Evolutionary conservation across 2,888 invertebrate species (phyloP).

Genomic region (Nomada hirtipes): DNA sequence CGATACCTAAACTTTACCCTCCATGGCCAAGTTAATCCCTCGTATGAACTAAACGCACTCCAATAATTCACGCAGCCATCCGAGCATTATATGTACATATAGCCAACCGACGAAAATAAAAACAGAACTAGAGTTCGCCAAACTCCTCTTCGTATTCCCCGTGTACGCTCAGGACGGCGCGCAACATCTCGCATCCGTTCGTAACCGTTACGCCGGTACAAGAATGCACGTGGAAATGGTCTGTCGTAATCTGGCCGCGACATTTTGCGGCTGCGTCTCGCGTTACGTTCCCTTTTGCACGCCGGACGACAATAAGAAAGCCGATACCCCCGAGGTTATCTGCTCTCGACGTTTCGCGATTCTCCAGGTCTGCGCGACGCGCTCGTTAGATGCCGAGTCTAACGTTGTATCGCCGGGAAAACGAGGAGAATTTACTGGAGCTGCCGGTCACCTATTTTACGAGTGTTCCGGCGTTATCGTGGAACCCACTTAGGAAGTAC

Average conservation of each 20-base stretch:
- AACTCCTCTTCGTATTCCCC: conserved; percentile 18
- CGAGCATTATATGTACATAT: too few relatives aligned
- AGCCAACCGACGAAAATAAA: too few relatives aligned
- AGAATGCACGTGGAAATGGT: conserved; percentile 47
- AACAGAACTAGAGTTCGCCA: background rate
- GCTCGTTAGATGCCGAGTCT: conserved; percentile 24
- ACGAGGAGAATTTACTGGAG: conserved; percentile 43
- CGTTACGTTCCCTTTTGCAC: conserved; percentile 62
- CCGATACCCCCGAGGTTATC: conserved; percentile 69
- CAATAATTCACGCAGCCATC: too few relatives aligned
- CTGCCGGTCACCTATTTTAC: conserved; percentile 51
- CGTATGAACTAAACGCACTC: too few relatives aligned
- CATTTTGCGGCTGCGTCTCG: conserved; percentile 59
- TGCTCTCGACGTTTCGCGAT: conserved; percentile 51
- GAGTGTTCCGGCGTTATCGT: conserved; percentile 54
- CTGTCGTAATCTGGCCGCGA: conserved; percentile 59
- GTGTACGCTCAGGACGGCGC: background rate
- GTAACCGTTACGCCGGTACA: conserved; percentile 15
- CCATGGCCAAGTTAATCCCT: too few relatives aligned
- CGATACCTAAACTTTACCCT: too few relatives aligned
- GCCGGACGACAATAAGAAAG: conserved; percentile 65
- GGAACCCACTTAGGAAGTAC: conserved; percentile 50
- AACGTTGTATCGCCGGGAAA: conserved; percentile 41
- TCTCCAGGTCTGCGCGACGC: conserved; percentile 30
- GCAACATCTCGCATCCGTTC: conserved; percentile 37